Percentiles rank a stretch among this genome's conserved stretches.
Evolutionary conservation across 2,797 vertebrate genomes (phyloP).

Genomic region (Zenarchopterus dispar): DNA sequence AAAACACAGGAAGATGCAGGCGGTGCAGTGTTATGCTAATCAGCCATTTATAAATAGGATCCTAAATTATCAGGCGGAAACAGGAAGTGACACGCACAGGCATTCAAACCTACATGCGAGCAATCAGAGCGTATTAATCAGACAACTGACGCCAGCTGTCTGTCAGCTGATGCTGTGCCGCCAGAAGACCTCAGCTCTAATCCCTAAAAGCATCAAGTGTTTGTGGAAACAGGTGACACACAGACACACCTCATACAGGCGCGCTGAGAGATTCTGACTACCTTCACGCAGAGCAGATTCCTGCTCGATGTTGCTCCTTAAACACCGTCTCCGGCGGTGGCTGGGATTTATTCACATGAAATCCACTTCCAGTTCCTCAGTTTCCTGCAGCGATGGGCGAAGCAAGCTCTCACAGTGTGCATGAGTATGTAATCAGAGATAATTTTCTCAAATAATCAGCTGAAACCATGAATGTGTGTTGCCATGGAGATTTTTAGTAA

Average conservation of each 20-base stretch:
- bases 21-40: slow-evolving; percentile 61
- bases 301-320: not conserved
- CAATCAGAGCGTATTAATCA: slow-evolving; percentile 56
- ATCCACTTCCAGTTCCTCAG: not conserved
- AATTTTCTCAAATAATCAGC: slow-evolving; percentile 38
- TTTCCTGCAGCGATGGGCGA: slow-evolving; percentile 12
- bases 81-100: slow-evolving; percentile 59
- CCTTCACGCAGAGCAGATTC: slow-evolving; percentile 2
- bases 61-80: slow-evolving; percentile 58
- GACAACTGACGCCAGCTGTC: slow-evolving; percentile 54
- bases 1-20: slow-evolving; percentile 25
- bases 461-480: slow-evolving; percentile 28
- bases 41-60: slow-evolving; percentile 63
- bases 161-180: slow-evolving; percentile 35
- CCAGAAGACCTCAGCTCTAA: slow-evolving; percentile 4
- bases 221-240: slow-evolving; percentile 19
- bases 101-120: slow-evolving; percentile 36
- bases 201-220: slow-evolving; percentile 1
- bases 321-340: not conserved
- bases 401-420: not conserved
- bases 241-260: slow-evolving; percentile 13
- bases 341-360: no score
- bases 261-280: slow-evolving; percentile 36
- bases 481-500: slow-evolving; percentile 20
- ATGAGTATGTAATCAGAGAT: slow-evolving; percentile 38